Conservation (phyloP, 2,113 vertebrate species). For the Synchiropus splendidus region DNA sequence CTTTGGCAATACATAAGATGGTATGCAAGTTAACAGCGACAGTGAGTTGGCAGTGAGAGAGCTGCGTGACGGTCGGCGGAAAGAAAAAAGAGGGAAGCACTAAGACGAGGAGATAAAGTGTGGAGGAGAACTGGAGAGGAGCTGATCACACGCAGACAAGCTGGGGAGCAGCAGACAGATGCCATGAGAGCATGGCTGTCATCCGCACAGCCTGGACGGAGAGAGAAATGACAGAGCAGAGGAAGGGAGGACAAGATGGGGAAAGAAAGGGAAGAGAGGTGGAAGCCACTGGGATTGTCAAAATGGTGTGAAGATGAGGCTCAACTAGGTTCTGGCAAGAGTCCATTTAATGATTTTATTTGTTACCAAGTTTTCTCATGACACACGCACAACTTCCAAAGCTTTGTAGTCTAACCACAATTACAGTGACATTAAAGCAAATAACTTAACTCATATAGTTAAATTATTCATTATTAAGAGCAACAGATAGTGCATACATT, state of each 20-base stretch:
- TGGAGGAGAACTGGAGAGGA: constrained; percentile 64
- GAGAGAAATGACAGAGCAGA: constrained; percentile 14
- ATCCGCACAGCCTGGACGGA: constrained; percentile 49
- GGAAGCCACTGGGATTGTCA: too few relatives aligned
- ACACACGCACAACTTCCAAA: too few relatives aligned
- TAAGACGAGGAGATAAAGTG: constrained; percentile 55
- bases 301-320: too few relatives aligned
- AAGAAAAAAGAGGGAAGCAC: constrained; percentile 44
- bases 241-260: constrained; percentile 1
- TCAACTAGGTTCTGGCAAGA: too few relatives aligned
- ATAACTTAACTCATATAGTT: too few relatives aligned
- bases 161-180: constrained; percentile 70
- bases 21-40: constrained; percentile 72
- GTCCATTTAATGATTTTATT: too few relatives aligned
- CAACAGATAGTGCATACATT: too few relatives aligned
- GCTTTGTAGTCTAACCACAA: too few relatives aligned
- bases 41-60: constrained; percentile 69
- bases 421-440: too few relatives aligned
- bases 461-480: too few relatives aligned
- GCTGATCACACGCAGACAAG: constrained; percentile 73
- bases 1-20: constrained; percentile 78
- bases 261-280: not conserved
- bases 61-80: constrained; percentile 47
- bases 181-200: constrained; percentile 66
- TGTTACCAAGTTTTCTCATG: too few relatives aligned